Conservation (phyloP, 2,888 invertebrate genomes). For the Cheilosia vernalis region DNA sequence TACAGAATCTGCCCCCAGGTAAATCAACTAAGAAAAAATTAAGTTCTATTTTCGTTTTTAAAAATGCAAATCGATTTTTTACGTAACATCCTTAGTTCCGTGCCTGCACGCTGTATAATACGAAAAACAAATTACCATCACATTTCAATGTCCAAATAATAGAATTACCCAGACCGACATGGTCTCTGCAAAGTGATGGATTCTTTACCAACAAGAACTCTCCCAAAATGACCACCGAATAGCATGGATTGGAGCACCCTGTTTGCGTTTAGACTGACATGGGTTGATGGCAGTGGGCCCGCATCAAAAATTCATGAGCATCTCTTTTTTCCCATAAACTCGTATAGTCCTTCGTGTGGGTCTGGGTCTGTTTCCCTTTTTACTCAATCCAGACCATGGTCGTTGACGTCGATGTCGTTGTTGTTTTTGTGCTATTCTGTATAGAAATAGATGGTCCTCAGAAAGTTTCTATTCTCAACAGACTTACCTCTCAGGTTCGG, state of each 20-base stretch:
- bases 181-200: conserved; percentile 46
- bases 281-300: conserved; percentile 61
- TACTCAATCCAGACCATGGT: conserved; percentile 4
- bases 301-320: conserved; percentile 69
- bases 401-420: conserved; percentile 18
- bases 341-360: not conserved
- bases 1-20: no score
- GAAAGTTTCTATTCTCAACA: conserved; percentile 60
- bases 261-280: conserved; percentile 52
- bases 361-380: conserved; percentile 13
- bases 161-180: conserved; percentile 33
- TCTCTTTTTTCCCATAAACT: conserved; percentile 22
- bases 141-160: conserved; percentile 30
- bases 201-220: conserved; percentile 22
- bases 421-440: conserved; percentile 4
- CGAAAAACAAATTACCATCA: conserved; percentile 8
- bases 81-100: no score
- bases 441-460: conserved; percentile 36
- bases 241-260: conserved; percentile 41
- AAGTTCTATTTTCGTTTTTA: no score
- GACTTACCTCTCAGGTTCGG: conserved; percentile 63
- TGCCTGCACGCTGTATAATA: no score
- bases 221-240: conserved; percentile 43
- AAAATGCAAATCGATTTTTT: no score
- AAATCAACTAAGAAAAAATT: no score